These are phyloP conservation scores for Mythimna impura DNA, from an alignment of 2,888 invertebrate genomes.

Conservation along the genomic window DNA sequence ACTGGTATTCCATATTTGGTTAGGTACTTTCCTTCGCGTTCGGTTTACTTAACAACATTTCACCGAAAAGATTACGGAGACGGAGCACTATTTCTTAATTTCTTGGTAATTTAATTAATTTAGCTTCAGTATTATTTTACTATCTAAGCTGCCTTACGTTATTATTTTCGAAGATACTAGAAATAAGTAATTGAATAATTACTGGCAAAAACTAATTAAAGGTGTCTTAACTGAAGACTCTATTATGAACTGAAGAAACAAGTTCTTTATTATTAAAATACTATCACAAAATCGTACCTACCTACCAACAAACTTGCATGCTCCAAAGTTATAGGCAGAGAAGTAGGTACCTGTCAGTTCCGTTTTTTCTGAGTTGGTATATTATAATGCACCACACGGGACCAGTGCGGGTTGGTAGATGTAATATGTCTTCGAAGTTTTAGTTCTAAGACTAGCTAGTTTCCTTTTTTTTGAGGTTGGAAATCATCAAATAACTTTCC, in stretches of 20 bases:
- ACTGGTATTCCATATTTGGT: neutral
- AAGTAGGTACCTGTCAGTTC: neutral
- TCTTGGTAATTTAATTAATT: conserved; percentile 2
- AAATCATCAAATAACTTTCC: no score
- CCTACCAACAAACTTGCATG: neutral
- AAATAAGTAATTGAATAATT: conserved; percentile 3
- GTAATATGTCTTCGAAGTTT: no score
- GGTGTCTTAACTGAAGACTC: neutral
- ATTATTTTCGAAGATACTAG: neutral
- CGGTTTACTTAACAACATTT: neutral
- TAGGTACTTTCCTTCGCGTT: neutral
- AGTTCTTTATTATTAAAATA: neutral
- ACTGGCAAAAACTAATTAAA: neutral
- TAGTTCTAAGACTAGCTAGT: no score
- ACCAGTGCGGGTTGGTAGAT: no score
- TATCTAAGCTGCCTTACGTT: neutral
- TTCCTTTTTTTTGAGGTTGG: no score
- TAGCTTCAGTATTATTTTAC: neutral
- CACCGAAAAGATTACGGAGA: neutral
- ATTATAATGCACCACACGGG: no score
- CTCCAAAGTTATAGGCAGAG: no score
- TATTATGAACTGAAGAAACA: neutral
- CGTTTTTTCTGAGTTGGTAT: neutral
- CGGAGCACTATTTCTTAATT: neutral
- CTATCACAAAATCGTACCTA: neutral